Base-by-base conservation (phyloP, 2,797 vertebrate species). In the Hozukius guyotensis region DNA sequence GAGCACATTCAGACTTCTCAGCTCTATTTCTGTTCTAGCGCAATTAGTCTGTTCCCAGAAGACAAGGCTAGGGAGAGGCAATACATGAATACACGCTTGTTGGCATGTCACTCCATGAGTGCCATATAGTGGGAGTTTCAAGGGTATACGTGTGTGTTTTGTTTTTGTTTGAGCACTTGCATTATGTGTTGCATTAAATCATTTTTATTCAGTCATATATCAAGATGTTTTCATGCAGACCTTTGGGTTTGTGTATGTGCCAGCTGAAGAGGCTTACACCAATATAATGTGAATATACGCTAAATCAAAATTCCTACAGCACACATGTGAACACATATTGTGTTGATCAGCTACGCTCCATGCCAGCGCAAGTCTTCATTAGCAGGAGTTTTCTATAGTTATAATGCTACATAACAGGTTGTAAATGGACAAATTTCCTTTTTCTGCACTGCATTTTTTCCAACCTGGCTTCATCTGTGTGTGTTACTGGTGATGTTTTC, bases 21-120 rank as follows among this genome's bases (percentile, higher is more conserved):
- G 89, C 93, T 93, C 95, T 96, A 94, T 95, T 96, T 95, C 94
- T 94, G 94, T 96, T 95, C 89, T 80, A 89, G 88, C 16, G 86
- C 95, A 96, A 96, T 96, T 95, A 96, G 90, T 87, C 84, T 87
- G 87, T 89, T 96, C 96, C 96, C 96, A 90, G 88, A 93, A 95
- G 95, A 95, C 92, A 88, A 81, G 87, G 86, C 83, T 85, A 80
- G 88, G 86, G 83, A 91, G 88, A 92, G 85, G 90, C 86, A 92
- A 87, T 86, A 90, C 88, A 82, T 86, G 91, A 94, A 90, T 83
- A 81, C 84, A 79, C 31, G 82, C 87, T 87, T 92, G 91, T 90
- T 92, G 92, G 86, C 62, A 82, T 92, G 88, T 89, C 87, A 83
- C 88, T 94, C 84, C 77, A 77, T 82, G 65, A 86, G 63, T 81